Evolutionary conservation across 2,113 vertebrate genomes (phyloP).

Genomic region (Ardeotis arabs): DNA sequence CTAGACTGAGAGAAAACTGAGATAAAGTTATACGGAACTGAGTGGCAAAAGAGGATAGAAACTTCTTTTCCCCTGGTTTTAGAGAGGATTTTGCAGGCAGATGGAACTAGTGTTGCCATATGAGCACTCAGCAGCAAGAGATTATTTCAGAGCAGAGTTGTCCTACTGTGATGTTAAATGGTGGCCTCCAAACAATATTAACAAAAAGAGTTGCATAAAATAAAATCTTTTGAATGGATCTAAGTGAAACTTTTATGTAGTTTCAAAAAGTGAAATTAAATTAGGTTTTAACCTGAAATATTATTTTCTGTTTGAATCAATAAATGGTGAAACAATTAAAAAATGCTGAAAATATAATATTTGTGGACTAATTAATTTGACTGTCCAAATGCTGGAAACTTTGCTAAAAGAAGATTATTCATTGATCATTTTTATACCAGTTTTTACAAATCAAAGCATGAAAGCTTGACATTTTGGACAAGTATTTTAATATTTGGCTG

Average conservation of each 20-base stretch:
- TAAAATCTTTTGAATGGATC: background rate
- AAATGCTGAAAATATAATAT: background rate
- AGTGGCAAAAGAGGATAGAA: background rate
- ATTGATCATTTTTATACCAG: background rate
- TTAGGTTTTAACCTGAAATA: background rate
- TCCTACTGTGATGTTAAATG: background rate
- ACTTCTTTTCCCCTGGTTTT: background rate
- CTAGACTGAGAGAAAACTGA: background rate
- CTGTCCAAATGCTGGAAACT: background rate
- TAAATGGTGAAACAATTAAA: background rate
- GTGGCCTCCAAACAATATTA: background rate
- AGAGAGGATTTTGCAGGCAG: background rate
- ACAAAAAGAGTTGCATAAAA: background rate
- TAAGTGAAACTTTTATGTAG: background rate
- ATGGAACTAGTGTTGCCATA: background rate
- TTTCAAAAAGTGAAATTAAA: background rate
- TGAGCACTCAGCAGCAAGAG: background rate
- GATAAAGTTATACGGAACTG: background rate
- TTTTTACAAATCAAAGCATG: background rate
- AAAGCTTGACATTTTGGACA: background rate
- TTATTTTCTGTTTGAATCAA: background rate
- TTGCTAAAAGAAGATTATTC: background rate
- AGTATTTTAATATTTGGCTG: background rate
- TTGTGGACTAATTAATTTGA: background rate
- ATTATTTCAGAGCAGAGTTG: background rate